Evolutionary conservation across 2,888 invertebrate species (phyloP), one percentile per base, ranked within the genome.

Genomic region (Macaria notata): DNA sequence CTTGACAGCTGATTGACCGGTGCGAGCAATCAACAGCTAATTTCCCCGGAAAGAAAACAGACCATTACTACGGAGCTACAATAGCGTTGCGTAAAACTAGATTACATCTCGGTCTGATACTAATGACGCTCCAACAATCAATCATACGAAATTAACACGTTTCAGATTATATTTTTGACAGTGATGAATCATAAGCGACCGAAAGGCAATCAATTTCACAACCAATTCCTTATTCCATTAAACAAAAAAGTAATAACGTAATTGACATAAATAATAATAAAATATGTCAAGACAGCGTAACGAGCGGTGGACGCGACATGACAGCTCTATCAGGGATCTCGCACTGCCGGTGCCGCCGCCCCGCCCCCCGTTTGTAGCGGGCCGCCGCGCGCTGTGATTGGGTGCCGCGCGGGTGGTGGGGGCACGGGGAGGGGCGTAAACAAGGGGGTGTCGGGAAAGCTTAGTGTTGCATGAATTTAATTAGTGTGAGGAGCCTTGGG

Each of bases 201-300:
- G 79, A 87, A 87, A 89, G 86, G 86, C 90, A 90, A 90, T 90
- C 90, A 89, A 90, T 89, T 89, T 88, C 88, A 87, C 88, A 83
- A 87, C 76, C 86, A 82, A 89, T 88, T 84, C 89, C 88, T 88
- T 89, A 89, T 89, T 90, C 84, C 89, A 90, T 89, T 90, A 91
- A 89, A 89, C 86, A 87, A 89, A 90, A 89, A 89, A 88, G 88
- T 86, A 90, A 90, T 89, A 90, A 88, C 83, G 84, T 89, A 91
- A 90, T 91, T 91, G 91, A 90, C 90, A 90, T 91, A 91, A 90
- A 91, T 90, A 91, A 91, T 90, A 89, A 90, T 91, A 91, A 90
- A 88, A 90, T 87, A 86, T 88, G 90, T 88, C 89, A 86, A 84
- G 88, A 85, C 86, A 79, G 83, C 86, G 88, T 88, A 88, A 86